Percentiles rank a stretch among this genome's conserved stretches.
These are phyloP conservation scores for Hermetia illucens DNA, from an alignment of 1,140 invertebrate genomes.

Conservation along the genomic window DNA sequence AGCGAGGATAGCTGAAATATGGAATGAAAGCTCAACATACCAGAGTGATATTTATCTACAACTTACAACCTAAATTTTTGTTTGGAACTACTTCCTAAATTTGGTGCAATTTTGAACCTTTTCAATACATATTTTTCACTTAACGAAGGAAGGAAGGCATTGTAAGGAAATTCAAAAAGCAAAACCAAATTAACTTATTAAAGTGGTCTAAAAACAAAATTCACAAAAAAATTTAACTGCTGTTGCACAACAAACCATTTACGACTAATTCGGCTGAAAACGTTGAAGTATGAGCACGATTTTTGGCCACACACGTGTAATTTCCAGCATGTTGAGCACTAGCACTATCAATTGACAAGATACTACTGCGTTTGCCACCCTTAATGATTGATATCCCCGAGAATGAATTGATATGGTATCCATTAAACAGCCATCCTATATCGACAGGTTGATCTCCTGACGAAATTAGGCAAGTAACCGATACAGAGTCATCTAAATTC, in stretches of 20 bases:
- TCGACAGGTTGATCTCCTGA: constrained; percentile 48
- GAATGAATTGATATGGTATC: constrained; percentile 32
- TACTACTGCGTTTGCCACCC: constrained; percentile 40
- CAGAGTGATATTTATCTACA: no score
- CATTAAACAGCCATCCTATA: constrained; percentile 44
- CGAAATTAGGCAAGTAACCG: constrained; percentile 43
- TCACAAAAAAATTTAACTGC: no score
- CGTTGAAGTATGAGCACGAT: constrained; percentile 41
- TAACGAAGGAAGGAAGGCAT: no score
- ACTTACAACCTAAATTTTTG: no score
- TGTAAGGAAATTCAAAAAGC: constrained; percentile 7
- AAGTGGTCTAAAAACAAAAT: constrained; percentile 3
- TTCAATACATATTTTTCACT: no score
- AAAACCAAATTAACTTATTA: constrained; percentile 8
- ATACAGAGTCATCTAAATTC: constrained; percentile 46
- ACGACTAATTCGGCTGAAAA: constrained; percentile 24
- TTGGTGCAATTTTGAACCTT: no score
- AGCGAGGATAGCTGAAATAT: no score
- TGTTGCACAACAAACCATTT: constrained; percentile 17
- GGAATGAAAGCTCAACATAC: no score
- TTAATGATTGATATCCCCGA: constrained; percentile 35
- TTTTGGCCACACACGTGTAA: constrained; percentile 51
- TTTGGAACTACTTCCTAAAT: no score
- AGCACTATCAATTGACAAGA: constrained; percentile 35
- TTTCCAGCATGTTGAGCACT: constrained; percentile 40